phyloP scores from a whole-genome alignment of 2,113 vertebrate genomes.

The Upupa epops region DNA sequence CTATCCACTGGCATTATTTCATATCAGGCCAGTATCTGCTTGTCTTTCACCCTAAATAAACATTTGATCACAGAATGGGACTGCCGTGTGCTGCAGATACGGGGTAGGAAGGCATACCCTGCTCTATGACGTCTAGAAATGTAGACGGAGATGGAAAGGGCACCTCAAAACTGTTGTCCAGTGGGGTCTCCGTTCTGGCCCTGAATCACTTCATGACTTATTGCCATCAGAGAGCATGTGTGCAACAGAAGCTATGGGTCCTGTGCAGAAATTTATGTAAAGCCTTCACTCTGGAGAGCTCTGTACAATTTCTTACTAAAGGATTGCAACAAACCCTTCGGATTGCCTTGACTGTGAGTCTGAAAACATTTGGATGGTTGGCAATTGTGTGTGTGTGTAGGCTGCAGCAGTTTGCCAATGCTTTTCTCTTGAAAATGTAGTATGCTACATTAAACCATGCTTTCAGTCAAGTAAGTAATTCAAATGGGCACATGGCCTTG shows the following conservation, averaged over 20 bases:
- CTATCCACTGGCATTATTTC: background rate
- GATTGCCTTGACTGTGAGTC: background rate
- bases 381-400: background rate
- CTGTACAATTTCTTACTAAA: background rate
- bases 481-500: constrained; percentile 11
- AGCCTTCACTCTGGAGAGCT: background rate
- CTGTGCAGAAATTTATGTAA: background rate
- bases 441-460: background rate
- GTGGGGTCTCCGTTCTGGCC: accelerated
- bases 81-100: background rate
- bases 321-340: background rate
- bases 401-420: background rate
- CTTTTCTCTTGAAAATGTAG: background rate
- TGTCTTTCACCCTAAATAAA: background rate
- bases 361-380: background rate
- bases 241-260: background rate
- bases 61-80: accelerated
- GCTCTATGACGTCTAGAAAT: accelerated
- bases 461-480: constrained; percentile 37
- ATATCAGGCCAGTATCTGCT: background rate
- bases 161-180: background rate
- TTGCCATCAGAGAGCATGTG: background rate
- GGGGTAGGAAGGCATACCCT: accelerated
- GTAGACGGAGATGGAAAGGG: background rate
- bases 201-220: background rate